Evolutionary conservation across 2,797 vertebrate genomes (phyloP).

Genomic region (Poecilia picta): DNA sequence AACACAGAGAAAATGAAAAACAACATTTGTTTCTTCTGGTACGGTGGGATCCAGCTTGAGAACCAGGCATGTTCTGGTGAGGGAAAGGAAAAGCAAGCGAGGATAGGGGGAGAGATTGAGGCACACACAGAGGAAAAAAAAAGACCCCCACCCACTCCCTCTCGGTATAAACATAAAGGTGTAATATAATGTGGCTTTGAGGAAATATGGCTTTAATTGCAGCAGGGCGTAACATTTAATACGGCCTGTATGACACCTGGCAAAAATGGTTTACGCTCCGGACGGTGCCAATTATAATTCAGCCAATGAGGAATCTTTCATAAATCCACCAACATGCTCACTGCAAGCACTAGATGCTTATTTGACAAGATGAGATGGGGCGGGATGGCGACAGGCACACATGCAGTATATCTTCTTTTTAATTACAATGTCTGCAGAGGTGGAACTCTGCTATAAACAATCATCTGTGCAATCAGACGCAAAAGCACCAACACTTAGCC

Average conservation of each 20-base stretch:
- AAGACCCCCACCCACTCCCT: slow-evolving; percentile 32
- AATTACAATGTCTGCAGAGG: slow-evolving; percentile 85
- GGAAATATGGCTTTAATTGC: slow-evolving; percentile 80
- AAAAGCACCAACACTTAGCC: slow-evolving; percentile 61
- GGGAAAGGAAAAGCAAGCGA: slow-evolving; percentile 12
- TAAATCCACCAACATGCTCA: slow-evolving; percentile 69
- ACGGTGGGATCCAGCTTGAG: slow-evolving; percentile 57
- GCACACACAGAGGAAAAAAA: slow-evolving; percentile 41
- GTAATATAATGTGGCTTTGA: slow-evolving; percentile 69
- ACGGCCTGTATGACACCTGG: slow-evolving; percentile 76
- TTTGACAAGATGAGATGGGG: slow-evolving; percentile 77
- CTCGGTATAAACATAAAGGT: slow-evolving; percentile 52
- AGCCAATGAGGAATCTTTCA: slow-evolving; percentile 78
- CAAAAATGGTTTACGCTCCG: slow-evolving; percentile 77
- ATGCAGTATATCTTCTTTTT: slow-evolving; percentile 77
- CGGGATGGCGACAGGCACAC: slow-evolving; percentile 67
- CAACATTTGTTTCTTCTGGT: slow-evolving; percentile 73
- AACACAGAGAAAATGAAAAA: slow-evolving; percentile 74
- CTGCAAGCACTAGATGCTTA: slow-evolving; percentile 74
- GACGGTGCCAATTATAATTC: slow-evolving; percentile 79
- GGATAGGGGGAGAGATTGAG: slow-evolving; percentile 39
- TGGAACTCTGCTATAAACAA: slow-evolving; percentile 81
- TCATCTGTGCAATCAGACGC: slow-evolving; percentile 79
- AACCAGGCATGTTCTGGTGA: slow-evolving; percentile 33
- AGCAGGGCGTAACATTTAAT: slow-evolving; percentile 74